Conservation (phyloP, 2,113 vertebrate genomes). For the Apodemus sylvaticus region DNA sequence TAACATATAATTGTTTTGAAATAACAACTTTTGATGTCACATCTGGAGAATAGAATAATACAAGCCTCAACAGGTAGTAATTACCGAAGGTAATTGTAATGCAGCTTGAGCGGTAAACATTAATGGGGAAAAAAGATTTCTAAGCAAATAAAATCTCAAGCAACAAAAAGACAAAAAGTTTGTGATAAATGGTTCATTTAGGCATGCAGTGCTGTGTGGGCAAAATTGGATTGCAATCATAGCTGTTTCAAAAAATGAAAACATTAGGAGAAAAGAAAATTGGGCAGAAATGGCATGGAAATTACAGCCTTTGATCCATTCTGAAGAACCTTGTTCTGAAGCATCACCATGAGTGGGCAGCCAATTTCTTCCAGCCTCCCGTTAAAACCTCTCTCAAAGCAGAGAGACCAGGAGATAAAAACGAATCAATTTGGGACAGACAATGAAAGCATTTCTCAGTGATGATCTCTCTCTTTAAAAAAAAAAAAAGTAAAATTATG, state of each 20-base stretch:
- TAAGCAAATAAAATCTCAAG: slow-evolving; percentile 85
- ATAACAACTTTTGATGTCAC: slow-evolving; percentile 78
- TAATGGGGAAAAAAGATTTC: slow-evolving; percentile 80
- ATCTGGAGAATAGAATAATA: slow-evolving; percentile 82
- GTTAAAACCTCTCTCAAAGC: slow-evolving; percentile 84
- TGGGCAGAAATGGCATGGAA: slow-evolving; percentile 88
- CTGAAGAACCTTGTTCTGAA: slow-evolving; percentile 84
- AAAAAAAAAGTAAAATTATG: slow-evolving; percentile 58
- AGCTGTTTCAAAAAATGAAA: slow-evolving; percentile 86
- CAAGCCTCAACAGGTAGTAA: slow-evolving; percentile 86
- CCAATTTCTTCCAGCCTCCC: slow-evolving; percentile 83
- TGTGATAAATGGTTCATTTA: slow-evolving; percentile 87
- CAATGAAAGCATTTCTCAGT: slow-evolving; percentile 71
- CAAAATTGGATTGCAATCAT: slow-evolving; percentile 89
- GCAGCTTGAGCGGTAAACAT: slow-evolving; percentile 80
- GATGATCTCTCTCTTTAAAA: slow-evolving; percentile 73
- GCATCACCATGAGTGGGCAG: slow-evolving; percentile 84
- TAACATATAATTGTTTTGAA: slow-evolving; percentile 80
- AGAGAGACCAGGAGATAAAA: slow-evolving; percentile 78
- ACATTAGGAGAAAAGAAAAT: slow-evolving; percentile 89
- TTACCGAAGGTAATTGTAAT: slow-evolving; percentile 86
- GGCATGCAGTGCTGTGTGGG: slow-evolving; percentile 85
- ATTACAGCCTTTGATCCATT: slow-evolving; percentile 88
- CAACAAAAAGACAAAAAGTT: slow-evolving; percentile 86
- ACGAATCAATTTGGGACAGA: slow-evolving; percentile 78